A percentile compares a stretch with the other conserved stretches of the same genome.
phyloP scores from a whole-genome alignment of 2,797 vertebrate species.

The Notoglanidium macrostoma region DNA sequence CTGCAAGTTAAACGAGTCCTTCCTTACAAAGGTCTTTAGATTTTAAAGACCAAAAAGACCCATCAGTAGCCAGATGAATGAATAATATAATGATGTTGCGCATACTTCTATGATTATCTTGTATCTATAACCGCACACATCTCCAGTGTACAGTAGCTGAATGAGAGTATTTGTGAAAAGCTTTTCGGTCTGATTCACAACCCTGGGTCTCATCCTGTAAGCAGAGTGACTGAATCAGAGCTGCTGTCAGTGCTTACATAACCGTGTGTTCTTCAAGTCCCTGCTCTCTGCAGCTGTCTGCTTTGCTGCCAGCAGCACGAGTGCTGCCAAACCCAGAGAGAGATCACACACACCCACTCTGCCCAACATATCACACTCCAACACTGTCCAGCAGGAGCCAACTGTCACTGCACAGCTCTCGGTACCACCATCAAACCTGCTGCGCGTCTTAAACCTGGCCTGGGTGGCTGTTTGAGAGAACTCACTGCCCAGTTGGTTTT shows the following conservation, averaged over 20 bases:
- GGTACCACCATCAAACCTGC: constrained; percentile 35
- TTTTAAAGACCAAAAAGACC: neutral
- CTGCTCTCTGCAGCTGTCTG: constrained; percentile 56
- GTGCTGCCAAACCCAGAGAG: constrained; percentile 49
- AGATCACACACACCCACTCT: constrained; percentile 41
- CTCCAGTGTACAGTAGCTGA: constrained; percentile 8
- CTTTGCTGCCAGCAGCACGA: constrained; percentile 54
- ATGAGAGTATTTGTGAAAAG: constrained; percentile 14
- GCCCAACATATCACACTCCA: constrained; percentile 46
- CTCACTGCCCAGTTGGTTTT: constrained; percentile 2
- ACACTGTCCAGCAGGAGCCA: constrained; percentile 47
- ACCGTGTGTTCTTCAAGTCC: constrained; percentile 44
- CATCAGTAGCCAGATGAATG: neutral
- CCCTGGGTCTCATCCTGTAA: neutral
- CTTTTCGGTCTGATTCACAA: constrained; percentile 32
- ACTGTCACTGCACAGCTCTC: constrained; percentile 43
- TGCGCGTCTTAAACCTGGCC: constrained; percentile 7
- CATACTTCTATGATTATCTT: neutral
- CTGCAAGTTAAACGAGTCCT: neutral
- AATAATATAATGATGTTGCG: neutral
- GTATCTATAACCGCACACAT: constrained; percentile 10
- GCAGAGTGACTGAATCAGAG: constrained; percentile 42
- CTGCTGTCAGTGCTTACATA: constrained; percentile 52
- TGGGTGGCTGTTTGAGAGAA: neutral
- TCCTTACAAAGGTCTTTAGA: neutral